Evolutionary conservation across 2,113 vertebrate genomes (phyloP), one percentile per base, ranked within the genome.

Genomic region (Rhineura floridana): DNA sequence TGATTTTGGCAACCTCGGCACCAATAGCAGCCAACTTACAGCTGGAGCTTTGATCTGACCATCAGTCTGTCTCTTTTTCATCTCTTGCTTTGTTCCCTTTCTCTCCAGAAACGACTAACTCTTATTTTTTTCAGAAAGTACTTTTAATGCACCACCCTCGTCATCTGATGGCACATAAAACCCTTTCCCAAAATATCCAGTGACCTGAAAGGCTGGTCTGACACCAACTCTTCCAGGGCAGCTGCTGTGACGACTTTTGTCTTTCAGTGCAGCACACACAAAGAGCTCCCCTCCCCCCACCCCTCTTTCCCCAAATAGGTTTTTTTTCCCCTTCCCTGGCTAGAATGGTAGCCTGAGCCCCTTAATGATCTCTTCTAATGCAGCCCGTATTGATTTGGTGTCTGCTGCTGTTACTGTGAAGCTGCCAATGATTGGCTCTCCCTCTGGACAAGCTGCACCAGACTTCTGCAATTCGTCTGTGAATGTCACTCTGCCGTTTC

Each of bases 301-400:
- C 42, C 62, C 13, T 52, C 25, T 28, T 36, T 12, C n/a, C 62
- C 33, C 62, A 78, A 39, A 67, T 62, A 12, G 48, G n/a, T 11
- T 19, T 65, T 30, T 21, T 2, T 6, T 30, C 3, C 33, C 30
- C 8, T n/a, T 9, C 69, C 28, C 42, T 39, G 30, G 44, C 59
- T 17, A 33, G 4, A 86, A 70, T 46, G 36, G 21, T 59, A 83
- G 13, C 44, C n/a, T 17, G 3, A 46, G 55, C 62, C 46, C 73
- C 15, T 90, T 86, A 86, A 86, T 78, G 62, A 83, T 83, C 79
- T 86, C 39, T 36, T 86, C 48, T 83, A 77, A 87, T 87, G 84
- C 62, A 83, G 48, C 81, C 25, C 21, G 65, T 83, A 90, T 83
- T 48, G 84, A 90, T 78, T 77, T 6, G 62, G 84, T 79, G 80